Base-by-base conservation (phyloP, 2,888 invertebrate genomes). In the Brachylomia viminalis region DNA sequence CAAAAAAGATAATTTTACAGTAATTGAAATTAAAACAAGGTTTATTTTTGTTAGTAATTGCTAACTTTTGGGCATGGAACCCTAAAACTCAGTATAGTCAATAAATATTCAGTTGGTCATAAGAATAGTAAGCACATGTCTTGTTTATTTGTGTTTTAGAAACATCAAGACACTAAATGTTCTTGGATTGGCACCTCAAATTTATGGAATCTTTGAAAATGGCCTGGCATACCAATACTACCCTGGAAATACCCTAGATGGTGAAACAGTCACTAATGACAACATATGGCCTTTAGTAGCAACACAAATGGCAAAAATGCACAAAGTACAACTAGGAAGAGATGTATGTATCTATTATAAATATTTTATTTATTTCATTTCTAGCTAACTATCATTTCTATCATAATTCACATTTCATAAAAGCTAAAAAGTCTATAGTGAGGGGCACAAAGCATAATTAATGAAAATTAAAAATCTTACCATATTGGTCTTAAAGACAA, bases 181-280 rank as follows among this genome's bases (percentile, higher is more conserved):
- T 79, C 97, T 97, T 87, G 98, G 98, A 30, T 97, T 98, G 88
- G 99, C 99, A 64, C 98, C 99, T 71, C 97, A 98, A 67, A 96
- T 99, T 65, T 99, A 98, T 96, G 99, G 98, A 68, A 98, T 98
- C 66, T 99, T 99, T 95, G 97, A 98, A 88, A 99, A 99, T 97
- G 99, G 99, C 20, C 96, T 99, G 85, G 98, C 98, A 59, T 99
- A 99, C 94, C 98, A 98, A 93, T 98, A 97, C 93, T 97, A 98
- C 84, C 98, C 98, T 83, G 99, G 99, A 65, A 97, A 97, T 79
- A 98, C 98, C n/a, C 94, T 99, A 33, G 98, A 97, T 80, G 94
- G 97, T 30, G 97, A 97, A 61, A 97, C 97, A 82, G 98, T 98
- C 11, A 93, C 97, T 72, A 93, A 97, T 83, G 97, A 97, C 17